These are phyloP conservation scores for Eristalinus aeneus DNA, from an alignment of 2,888 invertebrate genomes.

Conservation along the genomic window DNA sequence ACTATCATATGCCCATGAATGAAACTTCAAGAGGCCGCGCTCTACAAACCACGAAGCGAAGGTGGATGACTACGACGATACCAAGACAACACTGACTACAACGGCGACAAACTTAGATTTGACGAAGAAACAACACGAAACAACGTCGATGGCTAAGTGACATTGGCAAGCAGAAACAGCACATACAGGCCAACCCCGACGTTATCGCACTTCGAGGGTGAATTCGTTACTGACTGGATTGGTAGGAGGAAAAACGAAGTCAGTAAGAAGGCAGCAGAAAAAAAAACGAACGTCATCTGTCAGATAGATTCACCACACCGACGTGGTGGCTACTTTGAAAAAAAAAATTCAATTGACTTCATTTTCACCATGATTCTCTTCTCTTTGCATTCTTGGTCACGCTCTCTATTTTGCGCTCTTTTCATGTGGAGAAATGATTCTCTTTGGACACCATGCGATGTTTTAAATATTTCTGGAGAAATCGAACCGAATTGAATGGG, in stretches of 20 bases:
- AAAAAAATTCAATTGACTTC: not conserved
- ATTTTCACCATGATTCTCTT: not conserved
- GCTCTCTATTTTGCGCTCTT: not conserved
- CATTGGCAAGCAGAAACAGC: conserved; percentile 27
- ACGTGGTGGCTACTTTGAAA: not conserved
- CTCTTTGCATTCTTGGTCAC: not conserved
- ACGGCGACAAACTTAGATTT: not conserved
- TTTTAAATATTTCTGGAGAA: not conserved
- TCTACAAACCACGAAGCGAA: conserved; percentile 35
- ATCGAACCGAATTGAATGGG: not conserved
- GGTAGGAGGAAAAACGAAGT: conserved; percentile 41
- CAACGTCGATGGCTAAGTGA: not conserved
- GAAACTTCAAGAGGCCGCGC: conserved; percentile 43
- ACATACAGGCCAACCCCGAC: conserved; percentile 4
- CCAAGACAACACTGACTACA: not conserved
- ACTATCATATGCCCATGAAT: conserved; percentile 55
- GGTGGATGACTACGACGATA: not conserved
- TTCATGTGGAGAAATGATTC: not conserved
- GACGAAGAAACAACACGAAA: conserved; percentile 36
- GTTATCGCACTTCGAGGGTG: conserved; percentile 59
- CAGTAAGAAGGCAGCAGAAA: conserved; percentile 6
- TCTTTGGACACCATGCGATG: not conserved
- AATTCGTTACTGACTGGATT: conserved; percentile 63
- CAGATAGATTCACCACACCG: conserved; percentile 33
- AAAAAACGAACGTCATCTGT: conserved; percentile 40